Base-by-base conservation (phyloP, 2,888 invertebrate genomes). In the Podotricha telesiphe region DNA sequence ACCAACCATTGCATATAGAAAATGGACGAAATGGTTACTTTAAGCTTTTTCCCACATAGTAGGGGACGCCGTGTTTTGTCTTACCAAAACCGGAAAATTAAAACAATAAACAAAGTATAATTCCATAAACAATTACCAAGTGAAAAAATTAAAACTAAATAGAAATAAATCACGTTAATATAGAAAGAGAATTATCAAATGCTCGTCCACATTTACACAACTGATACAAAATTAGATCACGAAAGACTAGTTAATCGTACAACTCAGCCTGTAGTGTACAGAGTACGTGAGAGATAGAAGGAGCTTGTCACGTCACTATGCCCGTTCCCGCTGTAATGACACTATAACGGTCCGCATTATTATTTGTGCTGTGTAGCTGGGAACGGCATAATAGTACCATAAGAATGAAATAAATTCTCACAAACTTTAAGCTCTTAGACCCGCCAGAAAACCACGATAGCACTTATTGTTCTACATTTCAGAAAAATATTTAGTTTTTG, bases 291-390 rank as follows among this genome's bases (percentile, higher is more conserved):
- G 76, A 74, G 73, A 73, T 73, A 77, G 75, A 72, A 76, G 78
- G 75, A 73, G 77, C 74, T 75, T 77, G 77, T 80, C 82, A 82
- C 85, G 87, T 87, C 87, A 87, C 84, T 86, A 80, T 80, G 82
- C 82, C 84, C 86, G 85, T 84, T 87, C 84, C 78, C 82, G 81
- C 87, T 82, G 88, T 90, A 92, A 92, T 91, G 91, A 91, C 87
- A 87, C 87, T 87, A 90, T 91, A 92, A 91, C 89, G 86, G 86
- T 77, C 83, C 84, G 86, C 89, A 88, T 91, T 91, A 91, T 91
- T 92, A 92, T 92, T 91, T 92, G 91, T 91, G 89, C 89, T 92
- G 90, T 91, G 89, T 89, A 87, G 88, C 88, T 88, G 91, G 85
- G 88, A 89, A 89, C 89, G 87, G 89, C 86, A 90, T 92, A 91